phyloP scores from a whole-genome alignment of 2,888 invertebrate species.

The Drosophila eohydei region DNA sequence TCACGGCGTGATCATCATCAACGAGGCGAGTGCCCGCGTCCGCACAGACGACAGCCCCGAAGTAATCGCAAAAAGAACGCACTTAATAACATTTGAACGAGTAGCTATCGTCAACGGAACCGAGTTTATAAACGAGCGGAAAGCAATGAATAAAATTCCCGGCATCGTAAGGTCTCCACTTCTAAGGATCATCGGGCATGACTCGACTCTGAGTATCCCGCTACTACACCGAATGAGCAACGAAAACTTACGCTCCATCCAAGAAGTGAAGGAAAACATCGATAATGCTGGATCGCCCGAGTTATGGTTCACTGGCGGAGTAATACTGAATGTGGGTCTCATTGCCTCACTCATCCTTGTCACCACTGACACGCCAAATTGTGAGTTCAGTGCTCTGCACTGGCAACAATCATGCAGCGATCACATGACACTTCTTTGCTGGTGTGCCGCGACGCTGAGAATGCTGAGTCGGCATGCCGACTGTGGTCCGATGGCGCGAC shows the following conservation, averaged over 20 bases:
- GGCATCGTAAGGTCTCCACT: neutral
- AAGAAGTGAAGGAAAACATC: neutral
- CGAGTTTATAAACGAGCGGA: neutral
- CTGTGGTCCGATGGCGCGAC: no score
- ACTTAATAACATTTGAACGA: neutral
- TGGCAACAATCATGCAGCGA: no score
- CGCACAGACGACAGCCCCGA: constrained; percentile 3
- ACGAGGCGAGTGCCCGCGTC: constrained; percentile 15
- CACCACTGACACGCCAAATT: no score
- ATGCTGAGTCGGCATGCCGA: no score
- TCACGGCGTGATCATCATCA: no score
- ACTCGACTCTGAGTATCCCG: neutral
- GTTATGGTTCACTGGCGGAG: neutral
- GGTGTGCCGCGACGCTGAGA: no score
- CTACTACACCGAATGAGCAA: neutral
- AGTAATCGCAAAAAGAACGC: neutral
- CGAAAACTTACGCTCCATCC: no score
- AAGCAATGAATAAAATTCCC: no score
- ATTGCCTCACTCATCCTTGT: no score
- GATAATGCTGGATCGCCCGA: neutral
- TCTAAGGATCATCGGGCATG: neutral
- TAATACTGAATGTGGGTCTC: neutral
- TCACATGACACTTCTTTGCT: no score
- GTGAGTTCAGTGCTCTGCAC: no score
- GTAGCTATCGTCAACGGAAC: constrained; percentile 6